Evolutionary conservation across 2,113 vertebrate species (phyloP).

Genomic region (Leucosticte australis): DNA sequence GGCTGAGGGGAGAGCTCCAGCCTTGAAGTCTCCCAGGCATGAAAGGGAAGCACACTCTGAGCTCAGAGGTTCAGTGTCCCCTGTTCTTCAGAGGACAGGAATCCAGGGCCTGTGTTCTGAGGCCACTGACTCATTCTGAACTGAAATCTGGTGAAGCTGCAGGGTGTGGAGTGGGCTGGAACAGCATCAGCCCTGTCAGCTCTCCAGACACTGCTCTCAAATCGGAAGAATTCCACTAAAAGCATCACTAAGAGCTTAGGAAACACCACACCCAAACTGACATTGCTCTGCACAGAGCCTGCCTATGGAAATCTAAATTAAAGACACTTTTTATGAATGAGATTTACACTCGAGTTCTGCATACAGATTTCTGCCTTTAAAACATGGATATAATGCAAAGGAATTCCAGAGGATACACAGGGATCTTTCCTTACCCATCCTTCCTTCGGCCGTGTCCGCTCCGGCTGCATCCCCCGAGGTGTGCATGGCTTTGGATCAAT

Average conservation of each 20-base stretch:
- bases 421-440: conserved; percentile 87
- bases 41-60: neutral
- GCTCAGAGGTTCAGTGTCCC: neutral
- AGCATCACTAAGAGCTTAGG: neutral
- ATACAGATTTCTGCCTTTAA: neutral
- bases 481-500: conserved; percentile 99
- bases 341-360: neutral
- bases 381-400: neutral
- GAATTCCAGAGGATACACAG: neutral
- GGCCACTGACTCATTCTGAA: neutral
- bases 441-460: conserved; percentile 92
- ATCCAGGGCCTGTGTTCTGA: neutral
- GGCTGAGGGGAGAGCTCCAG: neutral
- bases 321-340: neutral
- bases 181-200: neutral
- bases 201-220: neutral
- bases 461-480: conserved; percentile 97
- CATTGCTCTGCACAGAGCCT: neutral
- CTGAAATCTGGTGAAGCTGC: neutral
- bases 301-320: neutral
- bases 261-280: neutral
- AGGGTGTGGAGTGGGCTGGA: neutral
- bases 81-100: neutral
- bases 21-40: neutral
- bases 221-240: neutral